Base-by-base conservation (phyloP, 1,140 invertebrate genomes). In the Orchestia grillus region DNA sequence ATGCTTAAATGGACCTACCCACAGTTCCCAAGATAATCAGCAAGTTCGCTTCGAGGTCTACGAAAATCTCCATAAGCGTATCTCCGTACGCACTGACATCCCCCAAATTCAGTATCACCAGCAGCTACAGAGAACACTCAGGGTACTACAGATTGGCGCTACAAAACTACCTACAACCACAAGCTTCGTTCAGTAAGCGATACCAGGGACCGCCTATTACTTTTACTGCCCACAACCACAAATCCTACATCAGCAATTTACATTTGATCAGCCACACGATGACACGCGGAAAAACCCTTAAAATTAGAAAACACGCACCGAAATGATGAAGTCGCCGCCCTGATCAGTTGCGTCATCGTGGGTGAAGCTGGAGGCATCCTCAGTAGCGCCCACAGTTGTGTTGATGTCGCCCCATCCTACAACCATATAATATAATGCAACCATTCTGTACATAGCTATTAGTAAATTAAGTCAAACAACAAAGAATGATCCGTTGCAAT, bases 401-500 rank as follows among this genome's bases (percentile, higher is more conserved):
- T 94, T 94, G 43, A 94, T 45, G 44, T 94, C 92, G 44, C 92
- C 92, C 92, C 92, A 94, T 45, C 92, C 92, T 94, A 40, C 44
- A 15, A 36, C 19, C 11, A 91, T 4, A 43, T 4, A 42, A 91
- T 42, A 77, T 77, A 77, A 77, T 23, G 11, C 62, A 8, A 23
- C 11, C 62, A 77, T 77, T 77, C 28, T 77, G 36, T 53, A 19
- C 19, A 15, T 1, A 77, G 62, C 28, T 77, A 36, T 3, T 77
- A 77, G 62, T 77, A 53, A 28, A 36, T 28, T 23, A 36, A 36
- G 62, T 36, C 11, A 77, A 77, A 53, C 19, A 53, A 8, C 6
- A 53, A 53, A 19, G 47, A 53, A 53, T 19, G 19, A 53, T 53
- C 47, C 47, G 47, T 36, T 15, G 28, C 11, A 36, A 15, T 36